phyloP scores from a whole-genome alignment of 2,797 vertebrate species.

The Eulemur mongoz region DNA sequence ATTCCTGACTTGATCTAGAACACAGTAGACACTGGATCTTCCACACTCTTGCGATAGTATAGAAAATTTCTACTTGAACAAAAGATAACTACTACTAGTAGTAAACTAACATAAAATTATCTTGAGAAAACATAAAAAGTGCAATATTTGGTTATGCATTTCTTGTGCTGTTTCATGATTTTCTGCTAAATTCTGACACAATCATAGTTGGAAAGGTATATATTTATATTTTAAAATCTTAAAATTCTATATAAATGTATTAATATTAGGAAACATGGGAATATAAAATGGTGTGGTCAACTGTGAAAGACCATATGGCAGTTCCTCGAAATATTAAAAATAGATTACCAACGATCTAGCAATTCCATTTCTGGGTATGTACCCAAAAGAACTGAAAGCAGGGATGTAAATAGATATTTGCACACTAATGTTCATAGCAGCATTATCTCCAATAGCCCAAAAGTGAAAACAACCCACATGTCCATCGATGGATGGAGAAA shows the following conservation, averaged over 20 bases:
- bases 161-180: not conserved
- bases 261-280: not conserved
- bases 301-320: not conserved
- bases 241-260: not conserved
- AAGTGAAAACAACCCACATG: not conserved
- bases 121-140: not conserved
- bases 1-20: not conserved
- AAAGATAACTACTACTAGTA: not conserved
- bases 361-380: not conserved
- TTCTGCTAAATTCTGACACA: conserved; percentile 11
- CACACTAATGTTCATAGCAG: not conserved
- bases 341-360: not conserved
- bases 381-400: not conserved
- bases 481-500: not conserved
- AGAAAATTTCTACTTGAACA: conserved; percentile 20
- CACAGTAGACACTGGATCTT: not conserved
- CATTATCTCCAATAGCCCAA: not conserved
- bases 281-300: not conserved
- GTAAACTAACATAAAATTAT: not conserved
- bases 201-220: not conserved
- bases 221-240: not conserved
- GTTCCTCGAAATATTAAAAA: not conserved
- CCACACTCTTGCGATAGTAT: not conserved
- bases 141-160: not conserved
- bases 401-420: not conserved